phyloP scores from a whole-genome alignment of 2,797 vertebrate species.

The Myripristis jacobus region DNA sequence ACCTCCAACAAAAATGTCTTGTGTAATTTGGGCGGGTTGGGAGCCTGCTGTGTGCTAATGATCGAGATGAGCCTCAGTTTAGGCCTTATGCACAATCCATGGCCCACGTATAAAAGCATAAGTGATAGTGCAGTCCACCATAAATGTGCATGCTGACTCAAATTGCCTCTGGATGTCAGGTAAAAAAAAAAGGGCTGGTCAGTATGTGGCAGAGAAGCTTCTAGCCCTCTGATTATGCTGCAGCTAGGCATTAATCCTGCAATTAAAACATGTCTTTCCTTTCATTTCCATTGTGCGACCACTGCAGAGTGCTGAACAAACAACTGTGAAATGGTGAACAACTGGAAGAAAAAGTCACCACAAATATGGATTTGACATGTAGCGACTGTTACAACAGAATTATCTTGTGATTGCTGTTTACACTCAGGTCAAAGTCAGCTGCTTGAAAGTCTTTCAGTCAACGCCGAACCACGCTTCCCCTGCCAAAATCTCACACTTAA shows the following conservation, averaged over 20 bases:
- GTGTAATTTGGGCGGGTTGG: neutral
- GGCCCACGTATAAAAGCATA: too few relatives aligned
- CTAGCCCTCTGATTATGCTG: neutral
- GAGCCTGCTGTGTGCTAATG: neutral
- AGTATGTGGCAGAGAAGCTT: slow-evolving; percentile 42
- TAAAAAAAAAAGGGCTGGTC: slow-evolving; percentile 22
- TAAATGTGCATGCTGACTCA: neutral
- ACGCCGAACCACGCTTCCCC: neutral
- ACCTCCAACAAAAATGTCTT: neutral
- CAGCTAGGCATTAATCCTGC: slow-evolving; percentile 30
- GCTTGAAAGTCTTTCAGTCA: neutral
- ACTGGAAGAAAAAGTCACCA: slow-evolving; percentile 12
- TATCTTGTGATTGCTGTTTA: slow-evolving; percentile 44
- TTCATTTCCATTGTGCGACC: slow-evolving; percentile 24
- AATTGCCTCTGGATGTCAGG: slow-evolving; percentile 22
- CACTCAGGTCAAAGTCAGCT: slow-evolving; percentile 53
- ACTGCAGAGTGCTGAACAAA: neutral
- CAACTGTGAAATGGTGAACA: too few relatives aligned
- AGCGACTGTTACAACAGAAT: slow-evolving; percentile 22
- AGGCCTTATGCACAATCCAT: neutral
- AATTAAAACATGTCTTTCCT: slow-evolving; percentile 39
- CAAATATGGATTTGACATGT: slow-evolving; percentile 39
- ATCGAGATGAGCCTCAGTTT: too few relatives aligned
- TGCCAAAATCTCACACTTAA: slow-evolving; percentile 38
- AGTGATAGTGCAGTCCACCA: neutral